phyloP scores from a whole-genome alignment of 2,888 invertebrate genomes.

The Pachydiplax longipennis region DNA sequence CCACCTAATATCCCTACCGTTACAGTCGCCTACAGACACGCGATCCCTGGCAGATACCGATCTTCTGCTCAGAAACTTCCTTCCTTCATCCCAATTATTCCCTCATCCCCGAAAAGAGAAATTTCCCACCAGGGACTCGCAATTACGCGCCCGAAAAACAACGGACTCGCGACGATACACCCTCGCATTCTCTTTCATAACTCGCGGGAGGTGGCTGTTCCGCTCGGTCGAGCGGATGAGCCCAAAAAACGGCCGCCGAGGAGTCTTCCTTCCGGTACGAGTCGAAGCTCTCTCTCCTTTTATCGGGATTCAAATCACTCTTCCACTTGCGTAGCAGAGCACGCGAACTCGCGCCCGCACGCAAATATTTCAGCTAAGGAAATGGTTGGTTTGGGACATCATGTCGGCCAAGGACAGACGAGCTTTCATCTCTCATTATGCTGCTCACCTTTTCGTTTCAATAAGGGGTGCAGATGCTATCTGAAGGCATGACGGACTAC shows the following conservation, averaged over 20 bases:
- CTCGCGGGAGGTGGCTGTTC: background rate
- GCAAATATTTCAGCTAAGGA: background rate
- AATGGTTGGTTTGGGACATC: background rate
- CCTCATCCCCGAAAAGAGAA: background rate
- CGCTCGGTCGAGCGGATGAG: background rate
- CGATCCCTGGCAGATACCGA: slow-evolving; percentile 4
- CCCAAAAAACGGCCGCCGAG: background rate
- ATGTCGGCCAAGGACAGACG: background rate
- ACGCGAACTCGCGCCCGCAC: background rate
- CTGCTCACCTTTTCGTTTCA: background rate
- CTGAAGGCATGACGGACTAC: background rate
- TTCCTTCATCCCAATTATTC: background rate
- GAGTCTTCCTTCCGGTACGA: background rate
- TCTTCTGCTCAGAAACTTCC: slow-evolving; percentile 28
- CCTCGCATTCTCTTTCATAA: background rate
- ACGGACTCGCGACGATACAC: background rate
- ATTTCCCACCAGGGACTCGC: background rate
- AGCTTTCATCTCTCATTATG: background rate
- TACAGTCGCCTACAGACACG: slow-evolving; percentile 17
- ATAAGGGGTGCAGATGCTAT: background rate
- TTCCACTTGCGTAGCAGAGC: background rate
- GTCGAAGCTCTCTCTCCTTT: background rate
- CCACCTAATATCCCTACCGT: background rate
- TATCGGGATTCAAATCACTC: background rate
- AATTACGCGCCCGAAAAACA: background rate